Base-by-base conservation (phyloP, 2,113 vertebrate species). In the Eleginops maclovinus region DNA sequence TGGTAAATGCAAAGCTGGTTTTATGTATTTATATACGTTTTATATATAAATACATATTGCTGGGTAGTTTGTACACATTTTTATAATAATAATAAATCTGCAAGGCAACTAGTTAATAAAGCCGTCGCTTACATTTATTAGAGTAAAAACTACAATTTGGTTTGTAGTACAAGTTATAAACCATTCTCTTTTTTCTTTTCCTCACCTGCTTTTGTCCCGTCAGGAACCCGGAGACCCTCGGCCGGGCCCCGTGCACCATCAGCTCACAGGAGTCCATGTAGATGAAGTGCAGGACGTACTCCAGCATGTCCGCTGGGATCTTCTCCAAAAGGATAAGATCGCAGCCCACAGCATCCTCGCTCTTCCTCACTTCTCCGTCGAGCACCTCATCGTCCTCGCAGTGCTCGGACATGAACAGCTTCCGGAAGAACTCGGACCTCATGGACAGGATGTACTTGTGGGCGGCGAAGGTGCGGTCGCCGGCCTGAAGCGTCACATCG, bases 241-340 rank as follows among this genome's bases (percentile, higher is more conserved):
- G 97, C 83, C 89, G 94, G 65, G 93, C 93, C 9, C 96, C 97
- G 0, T 96, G 95, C 61, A 95, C 95, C 84, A 99, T 88, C 89
- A 99, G 94, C 85, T 99, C 96, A 78, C 98, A 99, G 10, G 95
- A 96, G 87, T 99, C 97, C 1, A 96, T 97, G 87, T 99, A 99
- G 78, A 99, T 95, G 93, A 97, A 99, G 75, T 96, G 94, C 69
- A 99, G 93, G 53, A 95, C 91, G 24, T 97, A 95, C 7, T 95
- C 95, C 85, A 99, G 95, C 83, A 97, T 92, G 54, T 98, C 97
- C 10, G 96, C 91, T 40, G 96, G 93, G 76, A 98, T 87, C 69
- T 96, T 98, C 72, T 99, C 98, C 79, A 99, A 85, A 21, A 96
- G 89, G 58, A 97, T 94, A 12, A 99, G 93, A 85, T 97, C 96